Conservation (phyloP, 2,888 invertebrate species). For the Epistrophe eligans region DNA sequence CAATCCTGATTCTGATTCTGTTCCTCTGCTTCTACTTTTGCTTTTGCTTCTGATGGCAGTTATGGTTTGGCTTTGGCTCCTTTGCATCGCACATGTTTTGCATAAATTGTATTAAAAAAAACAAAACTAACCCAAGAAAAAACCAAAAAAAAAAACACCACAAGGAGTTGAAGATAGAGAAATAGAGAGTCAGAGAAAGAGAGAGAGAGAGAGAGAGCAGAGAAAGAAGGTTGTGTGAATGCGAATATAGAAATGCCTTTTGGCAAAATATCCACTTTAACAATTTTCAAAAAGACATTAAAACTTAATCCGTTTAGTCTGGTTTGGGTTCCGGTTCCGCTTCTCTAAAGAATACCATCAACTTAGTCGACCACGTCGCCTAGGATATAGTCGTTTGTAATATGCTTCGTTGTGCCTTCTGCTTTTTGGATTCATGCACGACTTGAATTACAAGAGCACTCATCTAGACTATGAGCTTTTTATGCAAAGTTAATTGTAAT, state of each 20-base stretch:
- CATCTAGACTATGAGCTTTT: constrained; percentile 36
- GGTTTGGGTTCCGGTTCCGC: constrained; percentile 23
- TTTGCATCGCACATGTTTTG: constrained; percentile 64
- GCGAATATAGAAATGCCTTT: constrained; percentile 42
- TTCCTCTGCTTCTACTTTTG: not conserved
- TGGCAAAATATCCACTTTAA: constrained; percentile 67
- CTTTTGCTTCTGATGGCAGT: not conserved
- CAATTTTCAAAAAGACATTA: constrained; percentile 69
- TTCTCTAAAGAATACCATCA: constrained; percentile 28
- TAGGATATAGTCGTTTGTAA: constrained; percentile 18
- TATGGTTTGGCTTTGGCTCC: constrained; percentile 17
- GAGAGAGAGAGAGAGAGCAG: not conserved
- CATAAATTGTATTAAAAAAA: constrained; percentile 55
- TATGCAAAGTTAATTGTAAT: constrained; percentile 75
- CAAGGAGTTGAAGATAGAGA: not conserved
- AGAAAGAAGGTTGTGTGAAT: constrained; percentile 5
- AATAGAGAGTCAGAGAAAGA: no score
- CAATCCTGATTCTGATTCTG: constrained; percentile 10
- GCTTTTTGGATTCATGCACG: constrained; percentile 39
- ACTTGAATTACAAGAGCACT: constrained; percentile 52
- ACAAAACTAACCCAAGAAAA: constrained; percentile 18
- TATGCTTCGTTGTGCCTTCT: constrained; percentile 34
- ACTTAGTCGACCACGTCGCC: constrained; percentile 42
- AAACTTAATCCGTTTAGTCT: constrained; percentile 72
- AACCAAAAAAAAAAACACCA: constrained; percentile 3